phyloP scores from a whole-genome alignment of 2,888 invertebrate genomes.

The Papilio demoleus region DNA sequence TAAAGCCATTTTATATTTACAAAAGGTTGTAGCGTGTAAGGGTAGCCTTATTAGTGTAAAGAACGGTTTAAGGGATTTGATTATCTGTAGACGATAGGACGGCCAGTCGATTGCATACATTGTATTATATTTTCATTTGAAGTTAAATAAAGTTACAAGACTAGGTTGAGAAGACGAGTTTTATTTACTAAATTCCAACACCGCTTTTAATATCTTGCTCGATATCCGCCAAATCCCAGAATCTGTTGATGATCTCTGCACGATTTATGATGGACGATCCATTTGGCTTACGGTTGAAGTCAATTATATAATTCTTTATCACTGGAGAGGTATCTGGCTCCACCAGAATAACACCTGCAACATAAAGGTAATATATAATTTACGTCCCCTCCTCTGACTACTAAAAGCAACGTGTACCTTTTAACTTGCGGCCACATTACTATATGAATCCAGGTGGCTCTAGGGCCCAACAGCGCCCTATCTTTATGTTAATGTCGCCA shows the following conservation, averaged over 20 bases:
- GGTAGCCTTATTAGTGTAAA: conserved; percentile 82
- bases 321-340: conserved; percentile 49
- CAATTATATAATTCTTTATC: conserved; percentile 42
- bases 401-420: too few relatives aligned
- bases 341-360: conserved; percentile 44
- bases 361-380: background rate
- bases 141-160: conserved; percentile 76
- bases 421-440: too few relatives aligned
- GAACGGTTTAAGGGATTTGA: conserved; percentile 67
- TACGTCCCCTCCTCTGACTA: background rate
- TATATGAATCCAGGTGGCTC: too few relatives aligned
- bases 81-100: conserved; percentile 76
- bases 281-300: conserved; percentile 36
- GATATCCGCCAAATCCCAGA: conserved; percentile 15
- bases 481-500: too few relatives aligned
- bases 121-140: conserved; percentile 74
- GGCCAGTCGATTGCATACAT: conserved; percentile 76
- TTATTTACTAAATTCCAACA: conserved; percentile 43
- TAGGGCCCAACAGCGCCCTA: too few relatives aligned
- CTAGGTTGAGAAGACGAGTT: conserved; percentile 48
- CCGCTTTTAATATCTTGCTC: background rate
- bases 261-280: conserved; percentile 34
- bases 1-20: conserved; percentile 60
- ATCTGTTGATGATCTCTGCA: conserved; percentile 29
- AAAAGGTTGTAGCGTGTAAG: conserved; percentile 74